phyloP scores from a whole-genome alignment of 2,888 invertebrate genomes.

The Calameuta filiformis region DNA sequence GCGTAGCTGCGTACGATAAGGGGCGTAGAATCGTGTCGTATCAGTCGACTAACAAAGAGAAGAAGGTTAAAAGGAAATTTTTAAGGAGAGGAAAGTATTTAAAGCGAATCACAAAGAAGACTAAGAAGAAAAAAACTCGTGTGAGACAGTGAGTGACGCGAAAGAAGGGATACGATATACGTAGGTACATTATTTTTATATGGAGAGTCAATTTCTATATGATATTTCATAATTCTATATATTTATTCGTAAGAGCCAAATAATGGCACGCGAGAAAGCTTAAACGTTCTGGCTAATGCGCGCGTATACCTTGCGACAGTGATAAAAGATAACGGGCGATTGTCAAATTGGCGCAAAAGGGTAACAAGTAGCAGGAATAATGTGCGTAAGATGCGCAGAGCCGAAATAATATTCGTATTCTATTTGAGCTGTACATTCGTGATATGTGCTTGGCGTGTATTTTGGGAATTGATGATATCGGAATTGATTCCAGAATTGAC shows the following conservation, averaged over 20 bases:
- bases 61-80: neutral
- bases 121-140: neutral
- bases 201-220: conserved; percentile 35
- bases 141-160: neutral
- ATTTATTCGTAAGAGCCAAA: conserved; percentile 22
- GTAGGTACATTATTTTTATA: conserved; percentile 35
- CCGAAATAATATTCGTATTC: conserved; percentile 33
- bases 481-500: neutral
- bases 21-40: neutral
- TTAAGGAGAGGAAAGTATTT: conserved; percentile 4
- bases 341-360: neutral
- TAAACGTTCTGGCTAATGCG: neutral
- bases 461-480: neutral
- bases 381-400: conserved; percentile 28
- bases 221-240: conserved; percentile 32
- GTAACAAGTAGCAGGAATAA: conserved; percentile 1
- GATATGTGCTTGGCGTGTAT: conserved; percentile 22
- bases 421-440: conserved; percentile 33
- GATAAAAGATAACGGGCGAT: conserved; percentile 3
- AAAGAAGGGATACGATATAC: conserved; percentile 11
- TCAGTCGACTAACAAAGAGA: neutral
- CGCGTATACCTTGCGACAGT: neutral
- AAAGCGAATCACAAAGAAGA: conserved; percentile 1
- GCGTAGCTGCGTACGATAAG: conserved; percentile 7
- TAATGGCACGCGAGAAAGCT: conserved; percentile 3